Conservation (phyloP, 2,888 invertebrate genomes). For the Bembecia ichneumoniformis region DNA sequence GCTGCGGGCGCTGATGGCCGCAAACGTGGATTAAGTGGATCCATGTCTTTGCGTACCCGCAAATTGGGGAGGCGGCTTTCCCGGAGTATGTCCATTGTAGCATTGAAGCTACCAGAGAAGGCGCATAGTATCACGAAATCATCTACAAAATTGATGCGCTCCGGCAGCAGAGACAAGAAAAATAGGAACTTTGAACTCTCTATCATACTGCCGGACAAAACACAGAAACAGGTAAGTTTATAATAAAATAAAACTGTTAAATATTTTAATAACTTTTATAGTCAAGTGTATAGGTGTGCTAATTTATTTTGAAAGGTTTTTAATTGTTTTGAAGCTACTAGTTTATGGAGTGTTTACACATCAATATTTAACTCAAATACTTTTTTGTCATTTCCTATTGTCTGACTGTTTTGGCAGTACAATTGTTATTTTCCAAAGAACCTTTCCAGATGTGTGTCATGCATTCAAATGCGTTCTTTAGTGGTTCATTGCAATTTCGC, state of each 20-base stretch:
- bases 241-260: not conserved
- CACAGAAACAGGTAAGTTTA: conserved; percentile 73
- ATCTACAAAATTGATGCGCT: conserved; percentile 71
- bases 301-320: too few relatives aligned
- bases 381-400: not conserved
- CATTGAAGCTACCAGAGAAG: conserved; percentile 70
- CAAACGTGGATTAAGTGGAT: conserved; percentile 58
- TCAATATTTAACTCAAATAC: too few relatives aligned
- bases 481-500: conserved; percentile 41
- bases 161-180: conserved; percentile 72
- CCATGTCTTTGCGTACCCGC: conserved; percentile 63
- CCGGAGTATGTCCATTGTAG: conserved; percentile 70
- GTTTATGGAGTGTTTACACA: too few relatives aligned
- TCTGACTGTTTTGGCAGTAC: not conserved
- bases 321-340: too few relatives aligned
- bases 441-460: conserved; percentile 15
- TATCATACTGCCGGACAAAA: conserved; percentile 76
- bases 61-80: conserved; percentile 68
- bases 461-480: conserved; percentile 41
- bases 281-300: too few relatives aligned
- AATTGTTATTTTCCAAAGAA: not conserved
- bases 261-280: not conserved
- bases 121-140: conserved; percentile 74
- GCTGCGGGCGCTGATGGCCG: conserved; percentile 27
- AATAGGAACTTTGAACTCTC: conserved; percentile 74